Evolutionary conservation across 1,140 invertebrate genomes (phyloP).

Genomic region (Pseudomyrmex sp.): DNA sequence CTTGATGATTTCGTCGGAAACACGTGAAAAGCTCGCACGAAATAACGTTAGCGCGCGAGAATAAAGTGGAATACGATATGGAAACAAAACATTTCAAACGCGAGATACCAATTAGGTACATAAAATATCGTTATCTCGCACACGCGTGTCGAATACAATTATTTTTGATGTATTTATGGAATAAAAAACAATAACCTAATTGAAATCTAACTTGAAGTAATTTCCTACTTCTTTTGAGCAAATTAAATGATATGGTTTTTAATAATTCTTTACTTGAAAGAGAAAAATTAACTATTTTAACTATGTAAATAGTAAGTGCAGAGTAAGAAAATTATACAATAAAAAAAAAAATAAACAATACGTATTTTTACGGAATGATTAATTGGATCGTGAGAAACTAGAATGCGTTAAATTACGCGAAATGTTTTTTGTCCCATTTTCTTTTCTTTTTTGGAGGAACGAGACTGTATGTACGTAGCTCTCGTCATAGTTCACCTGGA

Average conservation of each 20-base stretch:
- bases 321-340: too few relatives aligned
- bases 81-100: not conserved
- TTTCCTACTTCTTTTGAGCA: too few relatives aligned
- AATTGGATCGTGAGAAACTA: not conserved
- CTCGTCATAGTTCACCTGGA: not conserved
- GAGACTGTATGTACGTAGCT: not conserved
- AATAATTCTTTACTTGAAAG: too few relatives aligned
- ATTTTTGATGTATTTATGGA: too few relatives aligned
- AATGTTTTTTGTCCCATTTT: not conserved
- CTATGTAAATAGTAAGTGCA: too few relatives aligned
- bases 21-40: slow-evolving; percentile 33
- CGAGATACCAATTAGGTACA: not conserved
- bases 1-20: slow-evolving; percentile 51
- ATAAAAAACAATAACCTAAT: too few relatives aligned
- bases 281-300: too few relatives aligned
- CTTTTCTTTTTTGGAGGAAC: not conserved
- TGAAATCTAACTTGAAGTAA: too few relatives aligned
- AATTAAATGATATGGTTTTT: too few relatives aligned
- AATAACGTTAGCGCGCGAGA: slow-evolving; percentile 21
- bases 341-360: too few relatives aligned
- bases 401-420: not conserved
- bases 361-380: too few relatives aligned
- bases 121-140: not conserved
- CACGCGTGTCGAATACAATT: too few relatives aligned
- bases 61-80: not conserved